Evolutionary conservation across 2,113 vertebrate genomes (phyloP).

Genomic region (Dasypus novemcinctus): DNA sequence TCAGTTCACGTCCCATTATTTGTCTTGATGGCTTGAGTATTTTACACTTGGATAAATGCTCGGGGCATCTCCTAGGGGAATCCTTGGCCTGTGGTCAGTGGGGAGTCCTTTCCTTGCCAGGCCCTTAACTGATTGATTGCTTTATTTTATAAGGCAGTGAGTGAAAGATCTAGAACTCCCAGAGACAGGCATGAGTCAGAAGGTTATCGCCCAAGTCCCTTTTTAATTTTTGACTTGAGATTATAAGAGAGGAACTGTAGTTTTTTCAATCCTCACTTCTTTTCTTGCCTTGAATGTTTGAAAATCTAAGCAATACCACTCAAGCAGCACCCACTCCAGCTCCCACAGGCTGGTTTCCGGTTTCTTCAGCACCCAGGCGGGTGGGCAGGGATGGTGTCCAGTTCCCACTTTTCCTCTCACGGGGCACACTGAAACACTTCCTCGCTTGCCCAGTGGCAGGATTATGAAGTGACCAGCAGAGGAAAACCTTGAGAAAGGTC

Average conservation of each 20-base stretch:
- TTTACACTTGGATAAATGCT: background rate
- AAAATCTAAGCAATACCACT: background rate
- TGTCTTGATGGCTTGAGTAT: background rate
- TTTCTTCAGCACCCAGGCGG: background rate
- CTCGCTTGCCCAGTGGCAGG: background rate
- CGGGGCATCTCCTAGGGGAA: background rate
- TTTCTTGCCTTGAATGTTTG: background rate
- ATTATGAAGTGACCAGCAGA: background rate
- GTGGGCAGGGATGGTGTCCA: too few species aligned
- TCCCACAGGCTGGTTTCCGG: background rate
- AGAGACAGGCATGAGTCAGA: background rate
- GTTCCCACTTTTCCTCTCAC: background rate
- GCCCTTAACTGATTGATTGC: constrained; percentile 21
- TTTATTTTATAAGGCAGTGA: constrained; percentile 12
- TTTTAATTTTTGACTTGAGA: background rate
- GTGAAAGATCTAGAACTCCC: background rate
- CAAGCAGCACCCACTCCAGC: background rate
- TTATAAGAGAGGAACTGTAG: background rate
- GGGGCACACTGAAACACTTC: fast-evolving
- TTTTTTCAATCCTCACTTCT: background rate
- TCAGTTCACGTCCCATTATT: background rate
- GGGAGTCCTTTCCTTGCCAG: background rate
- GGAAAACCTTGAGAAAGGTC: background rate
- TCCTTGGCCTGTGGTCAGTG: background rate
- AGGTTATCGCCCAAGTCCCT: background rate